Base-by-base conservation (phyloP, 2,113 vertebrate genomes). In the Anser brachyrhynchus region DNA sequence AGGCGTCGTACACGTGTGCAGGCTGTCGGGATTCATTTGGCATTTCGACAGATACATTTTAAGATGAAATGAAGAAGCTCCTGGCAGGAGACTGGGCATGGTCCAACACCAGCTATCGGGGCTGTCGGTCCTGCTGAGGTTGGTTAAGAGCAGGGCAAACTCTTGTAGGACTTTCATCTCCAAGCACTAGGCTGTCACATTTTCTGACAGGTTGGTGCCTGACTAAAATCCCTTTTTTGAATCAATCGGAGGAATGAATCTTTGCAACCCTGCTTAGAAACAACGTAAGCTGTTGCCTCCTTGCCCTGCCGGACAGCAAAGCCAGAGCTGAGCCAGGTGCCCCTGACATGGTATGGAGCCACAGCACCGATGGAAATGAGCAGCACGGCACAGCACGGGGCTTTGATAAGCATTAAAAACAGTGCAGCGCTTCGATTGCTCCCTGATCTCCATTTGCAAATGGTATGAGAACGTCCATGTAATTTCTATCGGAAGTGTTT, bases 221-320 rank as follows among this genome's bases (percentile, higher is more conserved):
- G 71, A 65, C 79, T 44, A 52, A 87, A 92, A 22, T 13, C 59
- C 12, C 35, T 76, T 71, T 89, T 94, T 89, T 77, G 88, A 89
- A 95, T 96, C 89, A 93, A 57, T 95, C 46, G 64, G 41, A 67
- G 76, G 87, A 90, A 89, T 39, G 91, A 87, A 90, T 66, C 80
- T 89, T 54, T 72, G 85, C 29, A 84, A 67, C 6, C 74, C 65
- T 71, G 87, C 39, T 87, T 77, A 65, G 77, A 78, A 95, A 85
- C 13, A 11, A 77, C 94, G 41, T 33, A 51, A 80, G 67, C 84
- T 77, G 39, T 31, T 87, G 14, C 20, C 29, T 93, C 72, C 92
- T 64, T 23, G 74, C 70, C 64, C 69, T 51, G 11, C 61, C 7
- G 76, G 37, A 51, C 78, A 73, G 39, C 61, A 54, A 83, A 77